Percentiles rank a stretch among this genome's conserved stretches.
Evolutionary conservation across 2,113 vertebrate genomes (phyloP).

Genomic region (Porphyrio hochstetteri): DNA sequence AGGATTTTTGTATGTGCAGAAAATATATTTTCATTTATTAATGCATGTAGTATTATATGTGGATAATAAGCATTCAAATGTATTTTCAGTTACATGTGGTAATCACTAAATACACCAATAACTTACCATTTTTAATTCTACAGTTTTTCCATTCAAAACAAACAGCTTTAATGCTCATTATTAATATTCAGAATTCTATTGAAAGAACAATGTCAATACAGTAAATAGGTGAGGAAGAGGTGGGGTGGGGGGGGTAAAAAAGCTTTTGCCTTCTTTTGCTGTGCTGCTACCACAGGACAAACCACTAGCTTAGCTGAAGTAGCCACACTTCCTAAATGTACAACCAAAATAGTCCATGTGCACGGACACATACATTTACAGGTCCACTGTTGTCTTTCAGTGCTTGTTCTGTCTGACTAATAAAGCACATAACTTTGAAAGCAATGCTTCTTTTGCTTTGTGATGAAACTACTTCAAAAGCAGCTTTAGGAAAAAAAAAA

Average conservation of each 20-base stretch:
- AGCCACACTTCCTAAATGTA: background rate
- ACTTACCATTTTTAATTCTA: background rate
- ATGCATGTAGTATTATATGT: background rate
- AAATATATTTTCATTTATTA: background rate
- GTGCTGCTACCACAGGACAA: background rate
- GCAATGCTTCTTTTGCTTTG: background rate
- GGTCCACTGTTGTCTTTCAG: background rate
- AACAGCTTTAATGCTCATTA: background rate
- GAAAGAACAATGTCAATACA: background rate
- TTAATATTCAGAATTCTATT: background rate
- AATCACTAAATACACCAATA: background rate
- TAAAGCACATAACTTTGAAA: background rate
- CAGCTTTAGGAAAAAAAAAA: background rate
- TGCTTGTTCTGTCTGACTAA: background rate
- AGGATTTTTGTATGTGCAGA: background rate
- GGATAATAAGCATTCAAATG: background rate
- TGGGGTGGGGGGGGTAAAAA: background rate
- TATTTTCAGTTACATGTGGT: background rate
- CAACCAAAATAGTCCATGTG: background rate
- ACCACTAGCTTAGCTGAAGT: background rate
- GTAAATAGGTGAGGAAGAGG: background rate
- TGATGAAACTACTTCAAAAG: background rate
- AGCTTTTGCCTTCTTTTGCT: background rate
- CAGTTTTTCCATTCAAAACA: background rate
- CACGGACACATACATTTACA: background rate